Evolutionary conservation across 2,113 vertebrate species (phyloP), one percentile per base, ranked within the genome.

Genomic region (Clinocottus analis): DNA sequence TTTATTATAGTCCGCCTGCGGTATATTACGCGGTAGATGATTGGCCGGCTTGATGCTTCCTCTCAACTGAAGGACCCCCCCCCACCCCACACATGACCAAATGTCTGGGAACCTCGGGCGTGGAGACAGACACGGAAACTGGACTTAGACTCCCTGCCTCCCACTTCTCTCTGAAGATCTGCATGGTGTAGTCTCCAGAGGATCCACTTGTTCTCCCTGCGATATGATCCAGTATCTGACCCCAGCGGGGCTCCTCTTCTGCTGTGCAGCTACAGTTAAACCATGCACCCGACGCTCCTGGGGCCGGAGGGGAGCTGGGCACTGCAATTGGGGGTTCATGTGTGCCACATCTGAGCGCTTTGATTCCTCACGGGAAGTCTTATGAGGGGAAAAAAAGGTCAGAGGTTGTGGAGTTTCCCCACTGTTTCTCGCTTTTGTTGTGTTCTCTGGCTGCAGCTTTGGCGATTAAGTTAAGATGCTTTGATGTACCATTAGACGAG

Each of bases 371-470:
- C 27, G 56, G 71, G 78, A 71, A 85, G 66, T 83, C 70, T 64
- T 39, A 80, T 71, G 67, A 85, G 83, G 70, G 70, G 66, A 82
- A 80, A 83, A 71, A 81, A 85, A 73, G 69, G 86, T 93, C 87
- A 90, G 55, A 84, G 85, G 89, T 90, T 65, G 79, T 66, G 85
- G 79, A 80, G 86, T 92, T 90, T 77, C 87, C 86, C 89, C 31
- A 47, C 72, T 61, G 64, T 89, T 88, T 85, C 72, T 75, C 43
- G 76, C 91, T 86, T 91, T 91, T 92, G 86, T 93, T 89, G 89
- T 88, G 89, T 72, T 77, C 43, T 82, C 66, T 81, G 5, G 21
- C 63, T 65, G 79, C 58, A 74, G 89, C 81, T 89, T 82, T 77
- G 79, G 69, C 84, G 84, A 87, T 86, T 87, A 91, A 68, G 78